A percentile compares a stretch with the other conserved stretches of the same genome.
These are phyloP conservation scores for Microvelia longipes DNA, from an alignment of 1,140 invertebrate species.

Conservation along the genomic window DNA sequence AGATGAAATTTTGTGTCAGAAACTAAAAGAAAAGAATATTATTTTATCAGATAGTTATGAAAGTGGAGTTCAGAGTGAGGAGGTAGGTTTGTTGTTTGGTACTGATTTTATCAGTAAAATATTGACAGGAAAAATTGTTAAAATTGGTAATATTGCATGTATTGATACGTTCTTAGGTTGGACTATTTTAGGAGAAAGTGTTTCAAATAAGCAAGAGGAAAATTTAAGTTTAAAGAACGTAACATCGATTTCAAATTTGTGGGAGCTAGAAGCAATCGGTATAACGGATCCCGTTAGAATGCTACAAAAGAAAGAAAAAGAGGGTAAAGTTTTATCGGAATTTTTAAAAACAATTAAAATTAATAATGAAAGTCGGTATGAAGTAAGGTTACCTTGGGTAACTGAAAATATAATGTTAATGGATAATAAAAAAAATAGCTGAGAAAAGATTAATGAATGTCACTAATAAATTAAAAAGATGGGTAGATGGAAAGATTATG, in stretches of 20 bases:
- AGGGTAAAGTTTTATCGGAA: background rate
- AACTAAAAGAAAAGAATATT: background rate
- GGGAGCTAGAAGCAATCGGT: background rate
- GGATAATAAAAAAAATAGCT: background rate
- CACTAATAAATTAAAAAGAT: background rate
- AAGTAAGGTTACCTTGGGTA: background rate
- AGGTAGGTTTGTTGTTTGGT: background rate
- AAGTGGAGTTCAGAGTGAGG: background rate
- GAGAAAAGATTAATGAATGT: background rate
- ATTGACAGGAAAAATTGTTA: background rate
- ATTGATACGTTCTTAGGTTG: background rate
- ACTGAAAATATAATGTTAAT: background rate
- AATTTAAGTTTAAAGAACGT: background rate
- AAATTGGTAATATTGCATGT: background rate
- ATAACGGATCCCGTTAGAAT: background rate
- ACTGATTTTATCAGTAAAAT: background rate
- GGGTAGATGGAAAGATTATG: background rate
- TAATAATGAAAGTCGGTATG: background rate
- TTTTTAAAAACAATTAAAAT: background rate
- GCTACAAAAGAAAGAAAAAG: background rate
- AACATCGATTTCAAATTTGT: background rate
- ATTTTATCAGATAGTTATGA: background rate
- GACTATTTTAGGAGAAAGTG: background rate
- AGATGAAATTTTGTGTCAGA: background rate
- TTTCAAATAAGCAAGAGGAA: background rate